Evolutionary conservation across 2,797 vertebrate species (phyloP).

Genomic region (Thaleichthys pacificus): DNA sequence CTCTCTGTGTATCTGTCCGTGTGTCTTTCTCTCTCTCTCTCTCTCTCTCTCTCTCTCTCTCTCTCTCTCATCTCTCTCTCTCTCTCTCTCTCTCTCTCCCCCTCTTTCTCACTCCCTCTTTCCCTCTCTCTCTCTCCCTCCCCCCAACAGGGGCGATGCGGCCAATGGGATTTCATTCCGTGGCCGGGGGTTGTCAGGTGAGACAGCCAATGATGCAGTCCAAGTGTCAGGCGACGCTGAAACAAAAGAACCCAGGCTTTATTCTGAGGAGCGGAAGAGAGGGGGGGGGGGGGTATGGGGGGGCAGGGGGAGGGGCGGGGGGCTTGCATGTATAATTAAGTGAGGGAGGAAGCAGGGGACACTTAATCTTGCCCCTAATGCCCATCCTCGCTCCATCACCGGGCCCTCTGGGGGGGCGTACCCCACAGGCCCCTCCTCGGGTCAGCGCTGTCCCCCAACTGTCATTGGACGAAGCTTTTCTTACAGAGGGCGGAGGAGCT

Average conservation of each 20-base stretch:
- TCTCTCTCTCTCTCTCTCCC: no score
- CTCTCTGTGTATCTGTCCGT: constrained; percentile 43
- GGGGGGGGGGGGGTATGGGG: constrained; percentile 72
- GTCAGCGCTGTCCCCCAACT: constrained; percentile 86
- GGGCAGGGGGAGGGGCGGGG: constrained; percentile 54
- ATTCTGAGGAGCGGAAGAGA: constrained; percentile 67
- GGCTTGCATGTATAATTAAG: constrained; percentile 95
- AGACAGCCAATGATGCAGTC: constrained; percentile 95
- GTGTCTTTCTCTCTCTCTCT: constrained; percentile 45
- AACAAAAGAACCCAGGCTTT: constrained; percentile 77
- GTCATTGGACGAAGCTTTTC: constrained; percentile 86
- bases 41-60: constrained; percentile 7
- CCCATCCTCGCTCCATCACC: constrained; percentile 85
- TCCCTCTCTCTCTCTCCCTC: constrained; percentile 27
- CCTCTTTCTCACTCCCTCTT: no score
- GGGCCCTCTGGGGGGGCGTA: constrained; percentile 79
- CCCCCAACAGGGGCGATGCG: constrained; percentile 84
- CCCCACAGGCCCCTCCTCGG: constrained; percentile 83
- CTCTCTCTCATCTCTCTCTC: no score
- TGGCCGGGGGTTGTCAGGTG: constrained; percentile 91
- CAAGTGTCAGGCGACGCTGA: constrained; percentile 84
- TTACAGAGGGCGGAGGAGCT: constrained; percentile 78
- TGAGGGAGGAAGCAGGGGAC: constrained; percentile 81
- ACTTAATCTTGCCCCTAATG: constrained; percentile 95
- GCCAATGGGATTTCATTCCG: constrained; percentile 91